These are phyloP conservation scores for Silurus lanzhouensis DNA, from an alignment of 2,797 vertebrate species.

Conservation along the genomic window DNA sequence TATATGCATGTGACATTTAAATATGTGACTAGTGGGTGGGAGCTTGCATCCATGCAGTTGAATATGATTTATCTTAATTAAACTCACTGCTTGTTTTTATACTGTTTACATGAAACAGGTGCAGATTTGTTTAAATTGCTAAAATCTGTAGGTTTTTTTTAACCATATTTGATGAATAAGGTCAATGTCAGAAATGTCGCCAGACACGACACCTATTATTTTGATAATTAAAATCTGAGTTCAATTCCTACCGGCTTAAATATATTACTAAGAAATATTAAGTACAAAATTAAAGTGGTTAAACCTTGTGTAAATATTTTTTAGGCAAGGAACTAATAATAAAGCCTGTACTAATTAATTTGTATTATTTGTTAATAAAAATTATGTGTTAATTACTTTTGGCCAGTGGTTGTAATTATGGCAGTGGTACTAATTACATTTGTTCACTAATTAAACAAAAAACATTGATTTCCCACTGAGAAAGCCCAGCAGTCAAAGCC, in stretches of 20 bases:
- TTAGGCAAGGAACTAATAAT: slow-evolving; percentile 60
- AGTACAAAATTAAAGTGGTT: neutral
- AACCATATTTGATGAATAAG: neutral
- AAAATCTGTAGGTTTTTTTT: neutral
- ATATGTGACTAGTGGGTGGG: neutral
- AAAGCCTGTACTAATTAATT: slow-evolving; percentile 65
- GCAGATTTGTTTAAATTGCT: neutral
- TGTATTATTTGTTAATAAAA: slow-evolving; percentile 57
- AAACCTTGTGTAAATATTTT: slow-evolving; percentile 14
- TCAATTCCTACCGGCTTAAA: neutral
- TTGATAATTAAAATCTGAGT: neutral
- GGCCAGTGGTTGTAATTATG: slow-evolving; percentile 76
- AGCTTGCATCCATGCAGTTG: neutral
- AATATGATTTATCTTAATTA: neutral
- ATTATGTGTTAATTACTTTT: slow-evolving; percentile 72
- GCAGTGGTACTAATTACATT: slow-evolving; percentile 77
- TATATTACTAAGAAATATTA: neutral
- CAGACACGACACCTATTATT: neutral
- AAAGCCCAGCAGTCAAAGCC: slow-evolving; percentile 51
- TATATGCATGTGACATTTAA: neutral
- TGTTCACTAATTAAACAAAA: slow-evolving; percentile 82
- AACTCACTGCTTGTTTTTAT: neutral
- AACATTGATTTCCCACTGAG: slow-evolving; percentile 78
- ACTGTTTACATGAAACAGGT: neutral
- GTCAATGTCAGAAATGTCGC: neutral